A percentile compares a stretch with the other conserved stretches of the same genome.
Evolutionary conservation across 2,888 invertebrate species (phyloP).

Genomic region (Sisyra nigra): DNA sequence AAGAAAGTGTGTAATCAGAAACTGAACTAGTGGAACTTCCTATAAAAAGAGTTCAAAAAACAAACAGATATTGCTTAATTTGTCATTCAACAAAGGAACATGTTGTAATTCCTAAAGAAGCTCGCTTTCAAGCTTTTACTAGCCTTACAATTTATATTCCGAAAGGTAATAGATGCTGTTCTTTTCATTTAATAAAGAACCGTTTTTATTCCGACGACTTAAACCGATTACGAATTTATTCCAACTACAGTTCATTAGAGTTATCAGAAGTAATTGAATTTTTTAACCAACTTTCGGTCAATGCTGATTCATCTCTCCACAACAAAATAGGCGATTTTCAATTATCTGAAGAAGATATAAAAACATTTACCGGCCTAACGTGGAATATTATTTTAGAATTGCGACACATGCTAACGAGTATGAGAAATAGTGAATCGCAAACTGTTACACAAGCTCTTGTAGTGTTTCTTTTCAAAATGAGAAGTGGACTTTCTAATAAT

Average conservation of each 20-base stretch:
- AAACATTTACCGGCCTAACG: neutral
- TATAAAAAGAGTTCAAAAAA: too few species aligned
- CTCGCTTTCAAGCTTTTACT: neutral
- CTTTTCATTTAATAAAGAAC: neutral
- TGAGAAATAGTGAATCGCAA: neutral
- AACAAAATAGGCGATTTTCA: neutral
- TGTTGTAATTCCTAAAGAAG: neutral
- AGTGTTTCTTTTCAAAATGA: neutral
- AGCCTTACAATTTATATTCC: neutral
- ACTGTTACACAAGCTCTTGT: neutral
- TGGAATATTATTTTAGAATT: neutral
- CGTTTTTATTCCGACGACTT: neutral
- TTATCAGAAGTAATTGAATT: neutral
- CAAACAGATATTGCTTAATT: conserved; percentile 1
- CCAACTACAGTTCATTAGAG: neutral
- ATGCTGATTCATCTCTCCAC: neutral
- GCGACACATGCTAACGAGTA: neutral
- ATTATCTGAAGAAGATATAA: neutral
- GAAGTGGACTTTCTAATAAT: neutral
- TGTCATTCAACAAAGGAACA: neutral
- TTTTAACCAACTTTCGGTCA: neutral
- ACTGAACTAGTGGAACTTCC: too few species aligned
- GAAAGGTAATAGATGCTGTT: neutral
- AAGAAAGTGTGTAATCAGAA: too few species aligned
- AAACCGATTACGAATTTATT: neutral